phyloP scores from a whole-genome alignment of 2,113 vertebrate genomes.

The Ochotona princeps region DNA sequence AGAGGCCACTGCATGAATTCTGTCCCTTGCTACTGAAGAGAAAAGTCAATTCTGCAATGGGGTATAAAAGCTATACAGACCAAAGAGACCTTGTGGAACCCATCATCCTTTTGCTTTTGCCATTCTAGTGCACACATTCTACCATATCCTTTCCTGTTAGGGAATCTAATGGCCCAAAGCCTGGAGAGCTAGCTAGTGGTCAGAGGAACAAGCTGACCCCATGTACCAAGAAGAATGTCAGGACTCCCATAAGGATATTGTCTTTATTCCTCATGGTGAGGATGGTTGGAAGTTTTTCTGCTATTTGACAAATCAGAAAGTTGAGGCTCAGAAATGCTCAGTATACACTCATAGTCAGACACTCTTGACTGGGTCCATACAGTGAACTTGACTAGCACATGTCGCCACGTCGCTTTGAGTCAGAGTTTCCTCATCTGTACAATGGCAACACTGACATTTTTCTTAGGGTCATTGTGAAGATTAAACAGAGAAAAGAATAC shows the following conservation, averaged over 20 bases:
- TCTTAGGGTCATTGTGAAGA: not conserved
- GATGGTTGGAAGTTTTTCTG: not conserved
- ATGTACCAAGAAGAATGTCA: not conserved
- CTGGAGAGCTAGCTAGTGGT: not conserved
- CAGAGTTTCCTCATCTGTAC: not conserved
- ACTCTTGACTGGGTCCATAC: not conserved
- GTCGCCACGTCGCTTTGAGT: not conserved
- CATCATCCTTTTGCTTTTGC: not conserved
- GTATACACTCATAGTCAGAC: not conserved
- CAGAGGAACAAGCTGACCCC: not conserved
- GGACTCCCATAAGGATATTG: not conserved
- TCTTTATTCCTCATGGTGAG: not conserved
- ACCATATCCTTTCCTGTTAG: not conserved
- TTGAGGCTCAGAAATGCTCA: not conserved
- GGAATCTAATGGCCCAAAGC: not conserved
- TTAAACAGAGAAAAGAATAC: not conserved
- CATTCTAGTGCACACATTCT: not conserved
- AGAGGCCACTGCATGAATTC: constrained; percentile 72
- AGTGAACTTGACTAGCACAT: not conserved
- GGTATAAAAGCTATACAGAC: not conserved
- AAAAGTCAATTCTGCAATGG: constrained; percentile 44
- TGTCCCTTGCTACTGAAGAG: constrained; percentile 81
- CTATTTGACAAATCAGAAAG: constrained; percentile 2
- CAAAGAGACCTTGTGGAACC: not conserved
- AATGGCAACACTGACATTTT: not conserved